Evolutionary conservation across 2,797 vertebrate species (phyloP).

Genomic region (Sternotherus odoratus): DNA sequence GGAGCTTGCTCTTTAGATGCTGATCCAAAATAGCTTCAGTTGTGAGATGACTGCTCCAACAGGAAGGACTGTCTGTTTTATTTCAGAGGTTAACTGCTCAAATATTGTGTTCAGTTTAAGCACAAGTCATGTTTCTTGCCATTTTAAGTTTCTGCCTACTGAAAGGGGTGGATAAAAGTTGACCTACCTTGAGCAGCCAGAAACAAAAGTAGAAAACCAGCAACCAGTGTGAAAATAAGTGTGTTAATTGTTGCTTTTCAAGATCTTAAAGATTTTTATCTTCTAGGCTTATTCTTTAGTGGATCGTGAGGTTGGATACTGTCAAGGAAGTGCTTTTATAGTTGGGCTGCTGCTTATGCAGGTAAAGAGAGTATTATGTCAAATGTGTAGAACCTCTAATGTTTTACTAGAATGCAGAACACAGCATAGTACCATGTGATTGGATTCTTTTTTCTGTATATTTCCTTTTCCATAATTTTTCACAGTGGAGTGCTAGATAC

Average conservation of each 20-base stretch:
- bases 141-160: neutral
- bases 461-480: neutral
- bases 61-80: neutral
- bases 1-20: neutral
- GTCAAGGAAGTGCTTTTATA: conserved; percentile 98
- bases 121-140: neutral
- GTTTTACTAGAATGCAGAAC: neutral
- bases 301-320: conserved; percentile 98
- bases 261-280: conserved; percentile 45
- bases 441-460: neutral
- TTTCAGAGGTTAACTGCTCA: neutral
- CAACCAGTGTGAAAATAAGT: neutral
- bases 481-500: neutral
- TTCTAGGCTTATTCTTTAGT: conserved; percentile 97
- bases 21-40: neutral
- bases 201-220: neutral
- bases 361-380: conserved; percentile 80
- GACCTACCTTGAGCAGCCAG: neutral
- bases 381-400: neutral
- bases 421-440: neutral
- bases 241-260: neutral
- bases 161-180: neutral
- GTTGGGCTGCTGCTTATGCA: conserved; percentile 98
- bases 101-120: neutral
- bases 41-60: neutral